Base-by-base conservation (phyloP, 2,113 vertebrate genomes). In the Nycticebus coucang region DNA sequence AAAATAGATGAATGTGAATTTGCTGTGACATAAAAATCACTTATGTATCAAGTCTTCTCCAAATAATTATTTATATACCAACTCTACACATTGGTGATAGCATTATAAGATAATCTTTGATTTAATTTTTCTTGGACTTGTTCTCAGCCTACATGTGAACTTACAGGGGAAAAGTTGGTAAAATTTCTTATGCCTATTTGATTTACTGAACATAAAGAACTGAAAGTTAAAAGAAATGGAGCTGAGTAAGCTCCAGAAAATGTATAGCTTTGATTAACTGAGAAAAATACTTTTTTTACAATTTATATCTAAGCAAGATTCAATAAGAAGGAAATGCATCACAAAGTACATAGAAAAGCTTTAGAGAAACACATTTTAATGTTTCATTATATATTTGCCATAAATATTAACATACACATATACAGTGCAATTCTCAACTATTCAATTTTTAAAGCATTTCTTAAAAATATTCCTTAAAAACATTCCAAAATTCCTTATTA, bases 121-220 rank as follows among this genome's bases (percentile, higher is more conserved):
- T 74, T 89, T 96, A 92, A 86, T 72, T 95, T 97, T 81, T 94
- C 85, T 85, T 79, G 13, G 37, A 66, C 22, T 94, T 68, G 87
- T 83, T 95, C 91, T 90, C 41, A 94, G 53, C 22, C 50, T 28
- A 94, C 62, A 84, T 30, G 22, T 87, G 60, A 87, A 84, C 60
- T 69, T 90, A 88, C 3, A 84, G 33, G 72, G 37, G 87, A 78
- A 79, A 92, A 96, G 24, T 10, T 84, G 60, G 55, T 82, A 77
- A 59, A 93, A 83, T 72, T 55, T 28, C 53, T 21, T 13, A 68
- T 33, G 41, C 7, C 7, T 8, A 88, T 72, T 74, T 96, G 37
- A 85, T 72, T 86, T 78, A 79, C n/a, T 77, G n/a, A 91, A 45
- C 33, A 55, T 57, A n/a, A 88, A 90, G 12, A 87, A 62, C 9